Base-by-base conservation (phyloP, 2,113 vertebrate genomes). In the Nothobranchius furzeri region DNA sequence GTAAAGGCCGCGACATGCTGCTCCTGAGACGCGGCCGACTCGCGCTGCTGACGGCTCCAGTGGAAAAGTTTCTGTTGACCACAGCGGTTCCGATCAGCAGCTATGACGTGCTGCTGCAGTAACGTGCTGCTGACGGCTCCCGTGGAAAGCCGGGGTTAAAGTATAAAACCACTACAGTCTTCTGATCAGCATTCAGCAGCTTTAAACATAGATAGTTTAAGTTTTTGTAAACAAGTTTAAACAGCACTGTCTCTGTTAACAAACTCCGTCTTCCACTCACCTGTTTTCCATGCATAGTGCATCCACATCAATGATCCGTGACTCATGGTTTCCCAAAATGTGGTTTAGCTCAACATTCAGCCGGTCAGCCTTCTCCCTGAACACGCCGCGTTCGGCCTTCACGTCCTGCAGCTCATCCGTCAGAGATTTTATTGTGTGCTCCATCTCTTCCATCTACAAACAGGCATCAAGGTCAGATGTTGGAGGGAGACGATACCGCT, bases 241-340 rank as follows among this genome's bases (percentile, higher is more conserved):
- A 48, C 20, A 5, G 42, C 30, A 36, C 25, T 15, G 17, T 20
- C 24, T 11, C 2, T 11, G 35, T 30, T 20, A 49, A 25, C n/a
- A 25, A 35, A 17, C 12, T 36, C 20, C n/a, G 9, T 12, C 2
- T 53, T 49, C 9, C 20, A 35, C 76, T 66, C 17, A 92, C 97
- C 94, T 95, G 90, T 99, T 99, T 82, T 99, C 98, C 96, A 97
- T 99, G 77, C 98, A 99, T 0, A 99, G 92, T 6, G 96, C 96
- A 0, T 99, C 98, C 53, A 99, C 82, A 0, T 99, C 98, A 0
- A 99, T 95, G 66, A 99, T 96, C 9, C 95, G 96, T 10, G 94
- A 91, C 62, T 95, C 95, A 0, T 94, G 93, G 12, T 95, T 95
- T 1, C 97, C 95, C 67, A 99, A 85, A 65, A 99, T 88, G 57